Evolutionary conservation across 2,888 invertebrate genomes (phyloP).

Genomic region (Aleiodes testaceus): DNA sequence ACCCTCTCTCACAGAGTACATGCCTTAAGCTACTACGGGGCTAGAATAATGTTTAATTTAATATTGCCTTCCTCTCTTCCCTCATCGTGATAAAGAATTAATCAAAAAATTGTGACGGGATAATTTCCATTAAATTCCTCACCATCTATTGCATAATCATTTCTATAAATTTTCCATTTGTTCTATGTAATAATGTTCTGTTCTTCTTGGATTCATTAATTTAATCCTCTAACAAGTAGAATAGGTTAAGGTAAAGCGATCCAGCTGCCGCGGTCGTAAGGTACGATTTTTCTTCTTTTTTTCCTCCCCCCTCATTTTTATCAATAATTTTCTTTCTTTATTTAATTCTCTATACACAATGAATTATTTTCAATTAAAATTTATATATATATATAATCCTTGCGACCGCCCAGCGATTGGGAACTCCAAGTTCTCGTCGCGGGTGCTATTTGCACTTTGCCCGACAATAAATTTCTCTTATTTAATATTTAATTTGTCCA

Average conservation of each 20-base stretch:
- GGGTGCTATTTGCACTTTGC: constrained; percentile 50
- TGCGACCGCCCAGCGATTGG: constrained; percentile 36
- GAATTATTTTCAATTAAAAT: constrained; percentile 25
- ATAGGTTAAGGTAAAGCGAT: constrained; percentile 43
- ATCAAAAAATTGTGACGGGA: constrained; percentile 26
- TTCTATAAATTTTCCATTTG: constrained; percentile 20
- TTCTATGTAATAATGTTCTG: constrained; percentile 16
- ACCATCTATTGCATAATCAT: constrained; percentile 28
- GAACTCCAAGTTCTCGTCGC: constrained; percentile 34
- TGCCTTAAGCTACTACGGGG: constrained; percentile 41
- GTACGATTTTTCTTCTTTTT: constrained; percentile 30
- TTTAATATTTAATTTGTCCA: not conserved
- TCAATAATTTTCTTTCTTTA: constrained; percentile 2
- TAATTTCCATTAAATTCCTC: not conserved
- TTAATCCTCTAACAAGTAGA: constrained; percentile 40
- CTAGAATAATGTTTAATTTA: constrained; percentile 33
- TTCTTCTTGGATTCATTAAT: constrained; percentile 30
- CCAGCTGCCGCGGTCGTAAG: constrained; percentile 46
- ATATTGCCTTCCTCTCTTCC: constrained; percentile 9
- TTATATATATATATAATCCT: constrained; percentile 36
- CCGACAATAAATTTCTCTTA: constrained; percentile 42
- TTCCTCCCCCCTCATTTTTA: too few relatives aligned
- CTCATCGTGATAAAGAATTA: constrained; percentile 29
- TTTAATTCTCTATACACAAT: constrained; percentile 36
- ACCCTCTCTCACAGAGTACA: constrained; percentile 37